Percentiles rank a stretch among this genome's conserved stretches.
These are phyloP conservation scores for Serripes groenlandicus DNA, from an alignment of 2,888 invertebrate genomes.

Conservation along the genomic window DNA sequence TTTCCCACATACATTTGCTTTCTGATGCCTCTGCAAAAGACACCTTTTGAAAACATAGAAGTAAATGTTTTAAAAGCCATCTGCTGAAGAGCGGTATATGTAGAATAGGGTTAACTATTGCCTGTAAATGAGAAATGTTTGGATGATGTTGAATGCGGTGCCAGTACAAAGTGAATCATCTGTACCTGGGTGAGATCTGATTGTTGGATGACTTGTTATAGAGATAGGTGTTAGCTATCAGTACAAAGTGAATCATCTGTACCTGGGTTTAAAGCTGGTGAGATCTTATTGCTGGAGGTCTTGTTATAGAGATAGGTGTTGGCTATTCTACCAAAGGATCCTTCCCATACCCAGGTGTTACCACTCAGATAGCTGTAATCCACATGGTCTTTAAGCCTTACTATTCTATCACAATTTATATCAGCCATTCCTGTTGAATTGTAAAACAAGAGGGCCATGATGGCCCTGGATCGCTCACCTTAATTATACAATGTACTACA, in stretches of 20 bases:
- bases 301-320: slow-evolving; percentile 64
- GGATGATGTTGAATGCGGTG: too few relatives aligned
- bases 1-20: too few relatives aligned
- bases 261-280: slow-evolving; percentile 61
- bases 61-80: too few relatives aligned
- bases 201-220: slow-evolving; percentile 37
- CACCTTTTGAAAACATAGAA: too few relatives aligned
- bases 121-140: too few relatives aligned
- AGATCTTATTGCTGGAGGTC: slow-evolving; percentile 20
- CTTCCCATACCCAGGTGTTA: slow-evolving; percentile 76
- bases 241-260: slow-evolving; percentile 69
- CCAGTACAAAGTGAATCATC: too few relatives aligned
- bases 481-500: too few relatives aligned
- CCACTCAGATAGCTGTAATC: slow-evolving; percentile 57
- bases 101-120: too few relatives aligned
- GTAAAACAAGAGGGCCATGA: too few relatives aligned
- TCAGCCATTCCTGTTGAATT: slow-evolving; percentile 82
- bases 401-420: slow-evolving; percentile 75
- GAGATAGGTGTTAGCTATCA: slow-evolving; percentile 72
- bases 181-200: slow-evolving; percentile 30
- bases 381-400: slow-evolving; percentile 75
- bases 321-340: slow-evolving; percentile 75
- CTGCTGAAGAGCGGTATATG: too few relatives aligned
- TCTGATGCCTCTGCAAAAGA: too few relatives aligned
- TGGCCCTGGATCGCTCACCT: too few relatives aligned